These are phyloP conservation scores for Tetrax tetrax DNA, from an alignment of 2,113 vertebrate species.

Conservation along the genomic window DNA sequence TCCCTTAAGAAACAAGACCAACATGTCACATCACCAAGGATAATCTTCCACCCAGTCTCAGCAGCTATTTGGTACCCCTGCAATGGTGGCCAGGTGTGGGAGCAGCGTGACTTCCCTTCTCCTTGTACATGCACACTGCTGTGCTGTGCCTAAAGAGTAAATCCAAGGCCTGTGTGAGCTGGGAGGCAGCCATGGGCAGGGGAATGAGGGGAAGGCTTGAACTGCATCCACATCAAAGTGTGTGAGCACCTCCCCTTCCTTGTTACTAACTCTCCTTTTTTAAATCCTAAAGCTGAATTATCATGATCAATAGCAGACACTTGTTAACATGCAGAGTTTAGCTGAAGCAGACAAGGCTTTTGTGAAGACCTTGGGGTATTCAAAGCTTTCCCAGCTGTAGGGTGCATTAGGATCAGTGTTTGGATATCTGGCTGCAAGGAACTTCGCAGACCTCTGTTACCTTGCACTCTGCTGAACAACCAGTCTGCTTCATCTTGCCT, in stretches of 20 bases:
- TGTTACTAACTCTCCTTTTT: neutral
- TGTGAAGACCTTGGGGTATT: slow-evolving; percentile 7
- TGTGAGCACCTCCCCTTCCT: neutral
- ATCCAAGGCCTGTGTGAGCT: neutral
- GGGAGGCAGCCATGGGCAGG: neutral
- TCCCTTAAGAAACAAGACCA: neutral
- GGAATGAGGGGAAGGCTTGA: neutral
- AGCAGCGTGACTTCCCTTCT: neutral
- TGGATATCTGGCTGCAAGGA: neutral
- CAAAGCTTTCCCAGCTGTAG: neutral
- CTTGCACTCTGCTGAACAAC: neutral
- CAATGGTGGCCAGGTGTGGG: neutral
- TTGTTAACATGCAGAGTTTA: slow-evolving; percentile 52
- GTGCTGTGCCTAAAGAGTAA: neutral
- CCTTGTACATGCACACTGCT: neutral
- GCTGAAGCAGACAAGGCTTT: slow-evolving; percentile 29
- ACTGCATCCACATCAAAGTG: neutral
- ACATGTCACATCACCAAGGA: neutral
- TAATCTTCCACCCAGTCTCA: neutral
- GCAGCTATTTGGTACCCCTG: neutral
- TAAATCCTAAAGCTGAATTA: slow-evolving; percentile 48
- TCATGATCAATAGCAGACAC: slow-evolving; percentile 15
- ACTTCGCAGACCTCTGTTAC: neutral
- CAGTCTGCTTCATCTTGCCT: neutral
- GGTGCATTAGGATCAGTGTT: slow-evolving; percentile 5